These are phyloP conservation scores for Bos indicus DNA, from an alignment of 2,113 vertebrate species.

Conservation along the genomic window DNA sequence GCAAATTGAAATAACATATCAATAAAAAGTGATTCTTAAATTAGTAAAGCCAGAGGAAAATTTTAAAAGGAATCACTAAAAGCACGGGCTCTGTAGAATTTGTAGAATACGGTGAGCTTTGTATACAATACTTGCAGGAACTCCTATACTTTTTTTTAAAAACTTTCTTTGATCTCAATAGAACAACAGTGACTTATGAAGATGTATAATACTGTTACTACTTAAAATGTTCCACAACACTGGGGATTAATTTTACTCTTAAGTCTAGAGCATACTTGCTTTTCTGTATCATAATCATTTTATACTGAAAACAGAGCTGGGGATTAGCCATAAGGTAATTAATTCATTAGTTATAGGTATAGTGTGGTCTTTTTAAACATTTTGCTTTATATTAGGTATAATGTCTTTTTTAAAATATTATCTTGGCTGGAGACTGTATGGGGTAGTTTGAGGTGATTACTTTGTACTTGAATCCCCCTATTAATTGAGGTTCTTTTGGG, in stretches of 20 bases:
- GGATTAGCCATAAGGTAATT: background rate
- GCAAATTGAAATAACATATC: background rate
- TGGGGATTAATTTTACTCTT: background rate
- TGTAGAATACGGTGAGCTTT: background rate
- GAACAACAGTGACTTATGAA: constrained; percentile 14
- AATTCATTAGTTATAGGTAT: constrained; percentile 1
- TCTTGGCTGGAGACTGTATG: background rate
- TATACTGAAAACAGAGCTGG: background rate
- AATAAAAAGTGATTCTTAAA: background rate
- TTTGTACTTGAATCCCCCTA: background rate
- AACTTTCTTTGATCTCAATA: background rate
- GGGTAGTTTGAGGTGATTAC: background rate
- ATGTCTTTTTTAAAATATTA: background rate
- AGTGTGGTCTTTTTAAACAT: background rate
- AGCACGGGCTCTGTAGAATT: background rate
- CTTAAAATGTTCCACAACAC: background rate
- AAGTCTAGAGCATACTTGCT: background rate
- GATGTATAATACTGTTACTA: background rate
- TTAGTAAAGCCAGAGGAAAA: background rate
- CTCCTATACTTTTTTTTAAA: background rate
- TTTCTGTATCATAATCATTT: constrained; percentile 17
- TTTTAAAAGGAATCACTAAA: constrained; percentile 5
- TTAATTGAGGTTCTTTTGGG: background rate
- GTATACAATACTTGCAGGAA: background rate
- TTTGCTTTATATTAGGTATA: background rate